A percentile compares a stretch with the other conserved stretches of the same genome.
Evolutionary conservation across 1,140 invertebrate species (phyloP).

Genomic region (Meloidogyne exigua): DNA sequence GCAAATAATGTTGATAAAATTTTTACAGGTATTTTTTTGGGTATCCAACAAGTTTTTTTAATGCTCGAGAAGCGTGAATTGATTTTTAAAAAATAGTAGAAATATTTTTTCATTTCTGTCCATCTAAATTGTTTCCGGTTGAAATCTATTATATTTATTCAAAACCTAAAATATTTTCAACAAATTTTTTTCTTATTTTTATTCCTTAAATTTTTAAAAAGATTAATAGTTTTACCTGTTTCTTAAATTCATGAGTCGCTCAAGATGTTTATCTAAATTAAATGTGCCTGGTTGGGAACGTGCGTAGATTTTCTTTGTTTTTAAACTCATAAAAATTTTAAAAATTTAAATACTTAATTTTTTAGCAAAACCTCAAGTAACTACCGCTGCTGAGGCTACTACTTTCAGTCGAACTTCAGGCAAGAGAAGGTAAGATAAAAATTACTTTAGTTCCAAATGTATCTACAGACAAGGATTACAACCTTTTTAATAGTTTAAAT

Average conservation of each 20-base stretch:
- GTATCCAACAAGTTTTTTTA: no score
- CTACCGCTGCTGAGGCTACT: not conserved
- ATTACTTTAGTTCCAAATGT: no score
- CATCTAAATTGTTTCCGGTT: not conserved
- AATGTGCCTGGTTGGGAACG: constrained; percentile 48
- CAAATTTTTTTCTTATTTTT: not conserved
- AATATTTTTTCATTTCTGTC: not conserved
- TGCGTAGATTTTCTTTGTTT: constrained; percentile 27
- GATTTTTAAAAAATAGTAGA: not conserved
- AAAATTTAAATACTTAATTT: not conserved
- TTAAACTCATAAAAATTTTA: no score
- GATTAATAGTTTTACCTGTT: no score
- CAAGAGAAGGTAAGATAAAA: not conserved
- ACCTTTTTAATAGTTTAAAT: no score
- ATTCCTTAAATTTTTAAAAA: not conserved
- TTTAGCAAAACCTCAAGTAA: constrained; percentile 15
- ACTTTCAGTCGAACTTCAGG: not conserved
- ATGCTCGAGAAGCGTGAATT: not conserved
- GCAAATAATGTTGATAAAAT: not conserved
- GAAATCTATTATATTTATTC: not conserved
- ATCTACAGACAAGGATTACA: no score
- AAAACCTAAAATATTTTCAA: not conserved
- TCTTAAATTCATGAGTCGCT: constrained; percentile 25
- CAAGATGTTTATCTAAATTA: constrained; percentile 41
- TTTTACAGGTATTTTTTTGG: not conserved